A percentile compares a stretch with the other conserved stretches of the same genome.
These are phyloP conservation scores for Laspeyria flexula DNA, from an alignment of 2,888 invertebrate species.

Conservation along the genomic window DNA sequence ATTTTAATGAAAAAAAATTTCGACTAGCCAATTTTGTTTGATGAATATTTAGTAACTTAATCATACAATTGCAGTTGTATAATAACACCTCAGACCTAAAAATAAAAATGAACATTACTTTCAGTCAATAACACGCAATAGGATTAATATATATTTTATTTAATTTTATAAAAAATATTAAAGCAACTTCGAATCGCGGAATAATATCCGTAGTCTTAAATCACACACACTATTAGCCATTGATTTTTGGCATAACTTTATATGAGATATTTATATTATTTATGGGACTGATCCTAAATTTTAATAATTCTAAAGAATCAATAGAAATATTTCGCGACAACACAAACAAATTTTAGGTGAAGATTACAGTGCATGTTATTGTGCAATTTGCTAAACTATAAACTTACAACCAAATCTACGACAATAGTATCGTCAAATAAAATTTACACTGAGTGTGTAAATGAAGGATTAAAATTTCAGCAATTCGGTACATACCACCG, in stretches of 20 bases:
- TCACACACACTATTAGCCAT: no score
- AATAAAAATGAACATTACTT: no score
- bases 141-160: no score
- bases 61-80: conserved; percentile 25
- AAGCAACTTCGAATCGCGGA: no score
- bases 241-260: no score
- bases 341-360: conserved; percentile 22
- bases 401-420: conserved; percentile 14
- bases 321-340: not conserved
- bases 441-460: not conserved
- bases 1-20: not conserved
- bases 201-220: no score
- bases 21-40: conserved; percentile 10
- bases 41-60: conserved; percentile 9
- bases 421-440: not conserved
- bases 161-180: no score
- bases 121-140: no score
- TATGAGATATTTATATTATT: no score
- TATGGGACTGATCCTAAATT: not conserved
- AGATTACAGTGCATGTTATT: conserved; percentile 1
- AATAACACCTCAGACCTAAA: conserved; percentile 7
- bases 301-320: not conserved
- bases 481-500: not conserved
- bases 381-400: conserved; percentile 1
- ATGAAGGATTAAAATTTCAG: not conserved